Evolutionary conservation across 2,113 vertebrate genomes (phyloP).

Genomic region (Delphinus delphis): DNA sequence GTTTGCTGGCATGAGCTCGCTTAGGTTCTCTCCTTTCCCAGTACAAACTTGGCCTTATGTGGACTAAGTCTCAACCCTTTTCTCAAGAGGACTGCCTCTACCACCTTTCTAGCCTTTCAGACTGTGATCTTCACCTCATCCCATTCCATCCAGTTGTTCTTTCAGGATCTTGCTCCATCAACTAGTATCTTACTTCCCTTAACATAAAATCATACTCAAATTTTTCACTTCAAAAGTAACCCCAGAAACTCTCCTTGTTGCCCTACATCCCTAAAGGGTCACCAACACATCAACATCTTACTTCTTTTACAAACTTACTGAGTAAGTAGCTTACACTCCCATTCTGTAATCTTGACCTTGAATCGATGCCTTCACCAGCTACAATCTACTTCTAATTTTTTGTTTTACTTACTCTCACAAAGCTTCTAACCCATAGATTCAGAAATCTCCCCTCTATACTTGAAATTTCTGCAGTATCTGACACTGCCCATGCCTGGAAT

Average conservation of each 20-base stretch:
- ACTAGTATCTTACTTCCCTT: neutral
- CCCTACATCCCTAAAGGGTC: neutral
- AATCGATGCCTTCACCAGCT: neutral
- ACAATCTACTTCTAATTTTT: neutral
- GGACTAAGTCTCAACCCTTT: neutral
- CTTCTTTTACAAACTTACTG: neutral
- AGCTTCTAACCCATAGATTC: neutral
- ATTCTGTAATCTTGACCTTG: neutral
- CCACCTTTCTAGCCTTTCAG: neutral
- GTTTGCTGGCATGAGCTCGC: neutral
- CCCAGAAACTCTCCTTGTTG: neutral
- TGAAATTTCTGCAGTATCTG: neutral
- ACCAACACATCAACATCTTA: neutral
- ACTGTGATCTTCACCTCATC: neutral
- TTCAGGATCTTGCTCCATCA: neutral
- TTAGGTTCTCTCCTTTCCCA: neutral
- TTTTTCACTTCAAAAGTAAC: neutral
- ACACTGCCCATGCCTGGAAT: neutral
- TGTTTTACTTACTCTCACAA: neutral
- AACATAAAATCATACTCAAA: neutral
- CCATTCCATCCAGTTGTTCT: neutral
- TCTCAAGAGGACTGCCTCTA: neutral
- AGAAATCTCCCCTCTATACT: neutral
- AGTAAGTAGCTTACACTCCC: neutral
- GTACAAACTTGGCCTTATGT: neutral